Base-by-base conservation (phyloP, 64 coral and sea anemone species). In the Actinia tenebrosa region DNA sequence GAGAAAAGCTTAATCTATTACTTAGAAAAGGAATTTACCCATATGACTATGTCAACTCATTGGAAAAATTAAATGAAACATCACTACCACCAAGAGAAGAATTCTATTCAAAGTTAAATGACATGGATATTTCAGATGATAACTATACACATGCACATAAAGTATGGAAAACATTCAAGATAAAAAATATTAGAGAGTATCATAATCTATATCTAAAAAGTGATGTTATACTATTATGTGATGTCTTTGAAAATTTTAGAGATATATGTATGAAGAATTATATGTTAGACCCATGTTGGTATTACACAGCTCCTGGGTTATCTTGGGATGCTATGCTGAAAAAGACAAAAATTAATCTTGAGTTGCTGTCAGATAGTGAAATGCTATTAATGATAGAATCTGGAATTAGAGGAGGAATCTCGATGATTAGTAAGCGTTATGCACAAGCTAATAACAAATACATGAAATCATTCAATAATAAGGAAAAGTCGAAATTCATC, bases 1-100 rank as follows among this genome's bases (percentile, higher is more conserved):
- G n/a, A n/a, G n/a, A n/a, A n/a, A n/a, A n/a, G n/a, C n/a, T n/a
- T n/a, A n/a, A n/a, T n/a, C 30, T 37, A 30, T 60, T 91, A 10
- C 50, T 20, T 14, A 77, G 55, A 79, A 91, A 91, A 69, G 89
- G 83, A 17, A 56, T 91, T 44, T 91, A 23, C 53, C 89, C 89
- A 5, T 91, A 91, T 27, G 89, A 86, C 17, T 91, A 53, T 17
- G 22, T 86, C 2, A 25, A 9, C 19, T 5, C 5, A 13, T 16
- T 86, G 5, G 53, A 91, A 0, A 86, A 90, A 17, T n/a, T 86
- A 4, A 47, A 79, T 7, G 47, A 50, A 50, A 50, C 30, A 37
- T 37, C 30, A 0, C 30, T 37, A 37, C 30, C 30, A 0, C 30
- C 30, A 37, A 37, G 1, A 37, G 1, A 1, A 0, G 30, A 37